Evolutionary conservation across 2,888 invertebrate species (phyloP), one percentile per base, ranked within the genome.

Genomic region (Andrena minutula): DNA sequence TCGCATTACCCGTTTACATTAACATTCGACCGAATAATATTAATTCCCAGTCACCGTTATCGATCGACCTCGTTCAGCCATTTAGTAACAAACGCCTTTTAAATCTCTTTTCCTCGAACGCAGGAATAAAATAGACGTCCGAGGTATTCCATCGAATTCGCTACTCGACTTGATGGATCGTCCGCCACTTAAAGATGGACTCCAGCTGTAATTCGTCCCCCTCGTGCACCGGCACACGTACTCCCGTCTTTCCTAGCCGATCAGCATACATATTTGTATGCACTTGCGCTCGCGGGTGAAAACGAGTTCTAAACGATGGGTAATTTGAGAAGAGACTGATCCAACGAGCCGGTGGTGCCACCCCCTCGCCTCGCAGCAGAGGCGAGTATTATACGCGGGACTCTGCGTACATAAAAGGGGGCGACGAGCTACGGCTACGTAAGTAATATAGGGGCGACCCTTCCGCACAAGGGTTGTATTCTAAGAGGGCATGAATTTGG

Each of bases 261-360:
- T 91, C 88, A 89, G 82, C 90, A 89, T 90, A 89, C 88, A 91
- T 90, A 91, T 92, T 91, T 90, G 90, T 91, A 89, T 92, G 90
- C 90, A 89, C 89, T 89, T 89, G 91, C 91, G 91, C 85, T 90
- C 89, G 86, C 89, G 89, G 81, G 90, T 89, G 92, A 92, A 91
- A 92, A 92, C 91, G 92, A 93, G 92, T 91, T 93, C 91, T 92
- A 93, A 93, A 93, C 91, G 93, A 92, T 88, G 92, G 93, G 92
- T 93, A 93, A 93, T 93, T 93, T 92, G 91, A 92, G 92, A 91
- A 79, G 84, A 79, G 84, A 84, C 85, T 74, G 80, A 86, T 83
- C 83, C 86, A 71, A 51, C 83, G 70, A 80, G 41, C 61, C 71
- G 68, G 75, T 79, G 30, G 23, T 53, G 64, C 82, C 82, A 86